phyloP scores from a whole-genome alignment of 2,888 invertebrate species.

The Prosopocoilus inquinatus region DNA sequence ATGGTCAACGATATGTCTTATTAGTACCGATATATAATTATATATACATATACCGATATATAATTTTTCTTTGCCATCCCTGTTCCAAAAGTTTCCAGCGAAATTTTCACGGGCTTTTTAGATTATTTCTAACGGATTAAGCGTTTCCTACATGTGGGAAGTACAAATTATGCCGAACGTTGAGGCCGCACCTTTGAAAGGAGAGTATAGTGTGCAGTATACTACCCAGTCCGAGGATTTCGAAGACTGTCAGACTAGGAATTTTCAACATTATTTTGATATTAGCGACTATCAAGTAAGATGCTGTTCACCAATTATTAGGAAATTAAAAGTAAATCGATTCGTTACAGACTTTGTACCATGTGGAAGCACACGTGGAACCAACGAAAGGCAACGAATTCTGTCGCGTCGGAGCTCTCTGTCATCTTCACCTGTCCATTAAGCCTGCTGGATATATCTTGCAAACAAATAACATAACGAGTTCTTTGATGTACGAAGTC shows the following conservation, averaged over 20 bases:
- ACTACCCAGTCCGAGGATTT: conserved; percentile 24
- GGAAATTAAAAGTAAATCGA: not conserved
- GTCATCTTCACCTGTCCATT: conserved; percentile 75
- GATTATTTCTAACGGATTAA: conserved; percentile 71
- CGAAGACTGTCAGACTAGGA: conserved; percentile 35
- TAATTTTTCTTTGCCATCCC: no score
- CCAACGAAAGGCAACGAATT: conserved; percentile 79
- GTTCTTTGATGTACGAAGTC: conserved; percentile 89
- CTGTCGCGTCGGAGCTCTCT: conserved; percentile 85
- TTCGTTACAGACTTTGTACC: conserved; percentile 68
- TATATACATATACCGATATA: no score
- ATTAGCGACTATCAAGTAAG: conserved; percentile 75
- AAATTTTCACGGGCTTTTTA: conserved; percentile 41
- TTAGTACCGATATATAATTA: no score
- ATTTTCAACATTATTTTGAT: conserved; percentile 71
- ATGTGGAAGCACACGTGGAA: conserved; percentile 74
- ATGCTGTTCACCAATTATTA: no score
- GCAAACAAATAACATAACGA: conserved; percentile 32
- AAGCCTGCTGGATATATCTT: conserved; percentile 44
- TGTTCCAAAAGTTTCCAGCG: no score
- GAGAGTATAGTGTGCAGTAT: conserved; percentile 65
- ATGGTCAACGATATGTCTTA: no score
- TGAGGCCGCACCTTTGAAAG: conserved; percentile 55
- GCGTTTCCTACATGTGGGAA: conserved; percentile 84
- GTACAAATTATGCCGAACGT: conserved; percentile 45